phyloP scores from a whole-genome alignment of 2,797 vertebrate genomes.

The Delichon dasypus region DNA sequence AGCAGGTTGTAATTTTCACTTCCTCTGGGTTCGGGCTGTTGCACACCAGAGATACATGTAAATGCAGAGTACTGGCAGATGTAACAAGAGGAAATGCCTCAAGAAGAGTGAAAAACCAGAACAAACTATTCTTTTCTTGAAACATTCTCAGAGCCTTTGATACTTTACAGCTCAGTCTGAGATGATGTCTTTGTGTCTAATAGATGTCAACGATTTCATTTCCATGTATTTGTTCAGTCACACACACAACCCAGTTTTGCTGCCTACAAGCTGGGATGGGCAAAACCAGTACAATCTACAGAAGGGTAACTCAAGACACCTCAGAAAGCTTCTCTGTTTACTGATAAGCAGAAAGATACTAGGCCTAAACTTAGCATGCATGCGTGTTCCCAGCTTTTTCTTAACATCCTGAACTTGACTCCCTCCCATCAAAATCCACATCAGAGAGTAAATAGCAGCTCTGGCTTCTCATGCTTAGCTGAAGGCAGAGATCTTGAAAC shows the following conservation, averaged over 20 bases:
- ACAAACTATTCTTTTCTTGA: not conserved
- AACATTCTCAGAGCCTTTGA: not conserved
- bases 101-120: not conserved
- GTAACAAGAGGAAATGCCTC: not conserved
- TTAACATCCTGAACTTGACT: not conserved
- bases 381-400: not conserved
- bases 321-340: not conserved
- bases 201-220: not conserved
- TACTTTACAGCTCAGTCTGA: not conserved
- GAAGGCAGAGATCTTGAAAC: not conserved
- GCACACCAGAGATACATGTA: rapidly evolving
- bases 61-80: not conserved
- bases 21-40: not conserved
- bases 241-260: not conserved
- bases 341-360: not conserved
- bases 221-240: not conserved
- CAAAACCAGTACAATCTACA: not conserved
- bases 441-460: not conserved
- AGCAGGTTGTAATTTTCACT: not conserved
- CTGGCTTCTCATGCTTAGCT: not conserved
- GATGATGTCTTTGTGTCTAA: not conserved
- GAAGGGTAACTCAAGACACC: not conserved
- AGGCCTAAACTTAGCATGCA: not conserved
- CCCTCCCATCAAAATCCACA: not conserved
- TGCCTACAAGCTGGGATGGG: not conserved